Percentiles rank a stretch among this genome's conserved stretches.
These are phyloP conservation scores for Scrobipalpa costella DNA, from an alignment of 2,888 invertebrate species.

Conservation along the genomic window DNA sequence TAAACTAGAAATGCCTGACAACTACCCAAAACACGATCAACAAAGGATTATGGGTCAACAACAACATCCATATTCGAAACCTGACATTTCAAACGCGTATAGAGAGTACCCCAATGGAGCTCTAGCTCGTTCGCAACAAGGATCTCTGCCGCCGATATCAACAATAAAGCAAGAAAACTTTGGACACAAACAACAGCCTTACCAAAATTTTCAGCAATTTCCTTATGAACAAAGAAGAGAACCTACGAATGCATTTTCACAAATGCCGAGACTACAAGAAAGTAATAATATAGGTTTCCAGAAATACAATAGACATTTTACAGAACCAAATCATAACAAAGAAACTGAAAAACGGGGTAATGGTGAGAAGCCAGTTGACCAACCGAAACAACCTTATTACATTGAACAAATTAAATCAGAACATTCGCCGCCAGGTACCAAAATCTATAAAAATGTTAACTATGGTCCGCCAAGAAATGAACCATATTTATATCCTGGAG, in stretches of 20 bases:
- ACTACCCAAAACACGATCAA: conserved; percentile 63
- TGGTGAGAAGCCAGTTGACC: conserved; percentile 48
- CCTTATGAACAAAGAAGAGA: conserved; percentile 61
- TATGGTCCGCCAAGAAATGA: conserved; percentile 68
- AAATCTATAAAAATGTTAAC: conserved; percentile 75
- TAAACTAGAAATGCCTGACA: conserved; percentile 72
- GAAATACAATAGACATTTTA: conserved; percentile 62
- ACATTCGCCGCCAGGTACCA: conserved; percentile 77
- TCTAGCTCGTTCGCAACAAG: conserved; percentile 53
- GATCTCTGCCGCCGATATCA: conserved; percentile 73
- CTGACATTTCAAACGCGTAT: conserved; percentile 52
- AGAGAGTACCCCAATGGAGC: conserved; percentile 63
- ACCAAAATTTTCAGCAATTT: conserved; percentile 64
- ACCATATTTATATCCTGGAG: conserved; percentile 83
- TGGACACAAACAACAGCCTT: conserved; percentile 60
- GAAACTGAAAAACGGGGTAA: conserved; percentile 48
- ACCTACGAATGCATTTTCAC: conserved; percentile 51
- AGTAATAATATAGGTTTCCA: conserved; percentile 64
- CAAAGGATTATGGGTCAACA: conserved; percentile 51
- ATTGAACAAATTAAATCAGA: conserved; percentile 79
- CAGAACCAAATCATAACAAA: conserved; percentile 52
- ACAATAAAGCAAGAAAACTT: conserved; percentile 77
- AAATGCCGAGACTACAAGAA: conserved; percentile 60
- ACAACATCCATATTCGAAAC: conserved; percentile 52
- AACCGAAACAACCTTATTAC: conserved; percentile 69